phyloP scores from a whole-genome alignment of 1,140 invertebrate species.

The Cherax quadricarinatus region DNA sequence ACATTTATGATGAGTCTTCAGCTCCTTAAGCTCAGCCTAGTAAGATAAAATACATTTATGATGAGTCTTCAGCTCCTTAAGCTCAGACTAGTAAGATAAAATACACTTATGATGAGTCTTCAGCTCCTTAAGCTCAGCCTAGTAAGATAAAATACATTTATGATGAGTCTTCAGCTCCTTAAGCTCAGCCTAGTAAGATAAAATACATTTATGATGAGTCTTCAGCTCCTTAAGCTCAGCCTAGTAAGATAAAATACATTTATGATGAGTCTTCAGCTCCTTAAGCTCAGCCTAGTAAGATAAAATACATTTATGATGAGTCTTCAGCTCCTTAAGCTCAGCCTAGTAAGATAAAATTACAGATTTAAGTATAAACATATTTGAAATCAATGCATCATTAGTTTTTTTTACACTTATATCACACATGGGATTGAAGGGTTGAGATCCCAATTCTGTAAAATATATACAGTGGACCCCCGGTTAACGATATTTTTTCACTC shows the following conservation, averaged over 20 bases:
- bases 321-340: neutral
- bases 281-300: neutral
- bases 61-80: neutral
- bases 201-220: neutral
- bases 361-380: neutral
- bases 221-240: neutral
- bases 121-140: neutral
- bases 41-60: neutral
- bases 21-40: neutral
- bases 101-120: neutral
- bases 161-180: neutral
- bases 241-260: neutral
- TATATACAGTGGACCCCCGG: too few species aligned
- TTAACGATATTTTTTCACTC: too few species aligned
- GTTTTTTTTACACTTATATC: too few species aligned
- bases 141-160: neutral
- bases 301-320: neutral
- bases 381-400: too few species aligned
- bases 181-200: neutral
- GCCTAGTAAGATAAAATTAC: neutral
- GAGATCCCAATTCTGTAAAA: too few species aligned
- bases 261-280: neutral
- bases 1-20: neutral
- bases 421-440: too few species aligned
- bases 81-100: neutral